These are phyloP conservation scores for Hydropotes inermis DNA, from an alignment of 2,113 vertebrate species.

Conservation along the genomic window DNA sequence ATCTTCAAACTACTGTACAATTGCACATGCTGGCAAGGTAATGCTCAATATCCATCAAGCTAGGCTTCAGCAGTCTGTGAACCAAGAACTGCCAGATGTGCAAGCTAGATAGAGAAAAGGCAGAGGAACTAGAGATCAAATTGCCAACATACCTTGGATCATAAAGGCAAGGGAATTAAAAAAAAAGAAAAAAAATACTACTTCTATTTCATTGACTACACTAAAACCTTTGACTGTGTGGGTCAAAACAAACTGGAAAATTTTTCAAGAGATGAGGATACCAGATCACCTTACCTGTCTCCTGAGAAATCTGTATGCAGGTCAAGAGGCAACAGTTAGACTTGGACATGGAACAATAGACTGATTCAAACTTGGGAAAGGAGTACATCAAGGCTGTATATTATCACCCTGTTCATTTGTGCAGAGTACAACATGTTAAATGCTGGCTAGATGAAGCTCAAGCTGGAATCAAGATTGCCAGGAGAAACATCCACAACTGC, in stretches of 20 bases:
- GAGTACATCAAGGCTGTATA: not conserved
- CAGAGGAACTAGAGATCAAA: not conserved
- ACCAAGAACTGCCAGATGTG: not conserved
- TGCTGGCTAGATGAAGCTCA: not conserved
- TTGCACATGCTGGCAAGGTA: not conserved
- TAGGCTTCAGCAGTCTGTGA: not conserved
- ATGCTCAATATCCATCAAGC: not conserved
- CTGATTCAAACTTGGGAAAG: not conserved
- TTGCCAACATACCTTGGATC: not conserved
- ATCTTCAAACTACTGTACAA: not conserved
- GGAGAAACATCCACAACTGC: not conserved
- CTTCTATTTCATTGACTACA: not conserved
- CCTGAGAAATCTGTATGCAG: not conserved
- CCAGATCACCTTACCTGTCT: not conserved
- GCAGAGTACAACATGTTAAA: not conserved
- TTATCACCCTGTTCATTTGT: not conserved
- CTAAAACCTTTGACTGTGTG: not conserved
- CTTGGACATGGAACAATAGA: not conserved
- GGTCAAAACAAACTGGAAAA: not conserved
- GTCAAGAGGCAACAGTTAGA: not conserved
- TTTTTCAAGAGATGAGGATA: not conserved
- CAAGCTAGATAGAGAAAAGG: not conserved
- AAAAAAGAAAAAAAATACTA: not conserved
- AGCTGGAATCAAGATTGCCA: not conserved
- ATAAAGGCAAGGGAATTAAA: not conserved